phyloP scores from a whole-genome alignment of 2,797 vertebrate species.

The Pseudochaenichthys georgianus region DNA sequence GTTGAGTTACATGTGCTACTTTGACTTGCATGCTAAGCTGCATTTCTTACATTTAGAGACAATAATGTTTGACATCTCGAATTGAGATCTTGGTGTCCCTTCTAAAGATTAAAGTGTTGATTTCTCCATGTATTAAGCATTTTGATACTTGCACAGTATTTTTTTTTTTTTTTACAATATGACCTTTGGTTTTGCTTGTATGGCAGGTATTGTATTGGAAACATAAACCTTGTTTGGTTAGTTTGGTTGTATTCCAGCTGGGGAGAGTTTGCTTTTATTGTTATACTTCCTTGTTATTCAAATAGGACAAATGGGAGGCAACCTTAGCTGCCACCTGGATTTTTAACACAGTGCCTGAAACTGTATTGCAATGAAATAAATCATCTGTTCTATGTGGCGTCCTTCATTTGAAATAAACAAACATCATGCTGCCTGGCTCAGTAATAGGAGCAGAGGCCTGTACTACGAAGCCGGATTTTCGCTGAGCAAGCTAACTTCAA shows the following conservation, averaged over 20 bases:
- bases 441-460: slow-evolving; percentile 5
- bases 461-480: no score
- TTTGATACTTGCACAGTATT: no score
- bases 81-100: not conserved
- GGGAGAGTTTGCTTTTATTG: not conserved
- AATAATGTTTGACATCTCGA: not conserved
- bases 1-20: not conserved
- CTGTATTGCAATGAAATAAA: not conserved
- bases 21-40: not conserved
- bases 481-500: no score
- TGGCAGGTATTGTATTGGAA: not conserved
- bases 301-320: not conserved
- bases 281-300: not conserved
- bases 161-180: not conserved
- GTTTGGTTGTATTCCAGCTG: slow-evolving; percentile 5
- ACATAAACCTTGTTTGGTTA: not conserved
- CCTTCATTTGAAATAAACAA: slow-evolving; percentile 31
- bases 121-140: no score
- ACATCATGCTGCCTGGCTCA: slow-evolving; percentile 15
- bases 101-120: no score
- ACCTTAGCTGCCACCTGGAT: slow-evolving; percentile 12
- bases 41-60: not conserved
- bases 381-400: not conserved
- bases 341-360: not conserved
- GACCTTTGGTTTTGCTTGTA: not conserved